A percentile compares a stretch with the other conserved stretches of the same genome.
Conservation (phyloP, 2,797 vertebrate species). For the Poecilia gillii region DNA sequence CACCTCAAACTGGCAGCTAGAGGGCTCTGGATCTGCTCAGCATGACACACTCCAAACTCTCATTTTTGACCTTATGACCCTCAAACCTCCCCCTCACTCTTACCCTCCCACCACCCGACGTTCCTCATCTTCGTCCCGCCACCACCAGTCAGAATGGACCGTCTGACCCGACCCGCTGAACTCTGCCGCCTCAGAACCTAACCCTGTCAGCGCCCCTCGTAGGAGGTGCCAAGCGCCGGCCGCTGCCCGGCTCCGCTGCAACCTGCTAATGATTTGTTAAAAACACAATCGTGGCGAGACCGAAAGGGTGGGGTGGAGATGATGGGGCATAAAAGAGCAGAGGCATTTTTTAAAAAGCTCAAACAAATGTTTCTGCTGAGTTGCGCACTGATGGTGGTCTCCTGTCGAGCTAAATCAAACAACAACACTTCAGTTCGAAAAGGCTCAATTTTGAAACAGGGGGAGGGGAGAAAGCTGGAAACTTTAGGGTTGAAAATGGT, state of each 20-base stretch:
- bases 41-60: slow-evolving; percentile 78
- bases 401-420: slow-evolving; percentile 72
- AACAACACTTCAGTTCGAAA: slow-evolving; percentile 69
- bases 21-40: slow-evolving; percentile 77
- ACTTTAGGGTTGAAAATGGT: slow-evolving; percentile 61
- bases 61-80: slow-evolving; percentile 74
- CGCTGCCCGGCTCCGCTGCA: slow-evolving; percentile 43
- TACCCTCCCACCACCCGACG: slow-evolving; percentile 19
- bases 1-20: slow-evolving; percentile 74
- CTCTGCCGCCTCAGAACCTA: slow-evolving; percentile 64
- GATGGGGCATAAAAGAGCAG: slow-evolving; percentile 56
- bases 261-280: slow-evolving; percentile 79
- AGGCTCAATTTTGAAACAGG: slow-evolving; percentile 49
- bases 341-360: slow-evolving; percentile 67
- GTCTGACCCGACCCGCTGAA: slow-evolving; percentile 74
- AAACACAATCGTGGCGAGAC: slow-evolving; percentile 65
- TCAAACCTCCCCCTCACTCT: slow-evolving; percentile 56
- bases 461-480: slow-evolving; percentile 38
- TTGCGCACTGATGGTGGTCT: slow-evolving; percentile 79
- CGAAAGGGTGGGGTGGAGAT: slow-evolving; percentile 19
- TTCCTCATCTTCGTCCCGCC: slow-evolving; percentile 39
- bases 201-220: slow-evolving; percentile 74
- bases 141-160: slow-evolving; percentile 50
- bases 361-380: slow-evolving; percentile 76
- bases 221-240: slow-evolving; percentile 59